Percentiles rank a stretch among this genome's conserved stretches.
Conservation (phyloP, 2,797 vertebrate species). For the Ara ararauna region DNA sequence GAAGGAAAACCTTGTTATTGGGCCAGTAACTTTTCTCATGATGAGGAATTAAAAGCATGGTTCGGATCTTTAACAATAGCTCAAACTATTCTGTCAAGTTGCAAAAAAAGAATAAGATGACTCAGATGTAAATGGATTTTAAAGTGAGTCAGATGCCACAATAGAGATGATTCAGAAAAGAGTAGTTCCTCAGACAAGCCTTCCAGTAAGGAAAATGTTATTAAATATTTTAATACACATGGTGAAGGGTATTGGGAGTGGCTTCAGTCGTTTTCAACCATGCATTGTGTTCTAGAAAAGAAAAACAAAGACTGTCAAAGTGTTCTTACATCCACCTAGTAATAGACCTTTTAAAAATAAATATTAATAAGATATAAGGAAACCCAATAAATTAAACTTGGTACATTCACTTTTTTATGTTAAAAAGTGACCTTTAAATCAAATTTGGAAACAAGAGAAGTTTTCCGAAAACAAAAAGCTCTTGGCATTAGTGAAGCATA, state of each 20-base stretch:
- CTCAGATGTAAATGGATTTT: conserved; percentile 27
- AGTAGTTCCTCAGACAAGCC: background rate
- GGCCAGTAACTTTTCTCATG: background rate
- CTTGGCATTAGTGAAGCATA: background rate
- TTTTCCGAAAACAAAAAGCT: background rate
- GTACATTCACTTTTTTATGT: background rate
- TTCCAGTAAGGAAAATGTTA: background rate
- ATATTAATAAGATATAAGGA: background rate
- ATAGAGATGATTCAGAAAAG: background rate
- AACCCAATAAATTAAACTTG: background rate
- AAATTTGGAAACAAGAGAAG: background rate
- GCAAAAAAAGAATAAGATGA: background rate
- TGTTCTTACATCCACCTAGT: background rate
- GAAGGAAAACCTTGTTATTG: background rate
- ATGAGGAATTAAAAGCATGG: background rate
- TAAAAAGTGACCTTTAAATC: background rate
- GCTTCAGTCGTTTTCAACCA: background rate
- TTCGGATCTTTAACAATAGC: background rate
- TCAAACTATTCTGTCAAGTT: background rate
- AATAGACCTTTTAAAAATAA: background rate
- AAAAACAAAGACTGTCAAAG: background rate
- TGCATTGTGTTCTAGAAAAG: background rate
- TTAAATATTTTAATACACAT: conserved; percentile 14
- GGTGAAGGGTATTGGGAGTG: background rate
- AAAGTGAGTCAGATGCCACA: background rate